Evolutionary conservation across 2,888 invertebrate species (phyloP), one percentile per base, ranked within the genome.

Genomic region (Napeogenes inachia): DNA sequence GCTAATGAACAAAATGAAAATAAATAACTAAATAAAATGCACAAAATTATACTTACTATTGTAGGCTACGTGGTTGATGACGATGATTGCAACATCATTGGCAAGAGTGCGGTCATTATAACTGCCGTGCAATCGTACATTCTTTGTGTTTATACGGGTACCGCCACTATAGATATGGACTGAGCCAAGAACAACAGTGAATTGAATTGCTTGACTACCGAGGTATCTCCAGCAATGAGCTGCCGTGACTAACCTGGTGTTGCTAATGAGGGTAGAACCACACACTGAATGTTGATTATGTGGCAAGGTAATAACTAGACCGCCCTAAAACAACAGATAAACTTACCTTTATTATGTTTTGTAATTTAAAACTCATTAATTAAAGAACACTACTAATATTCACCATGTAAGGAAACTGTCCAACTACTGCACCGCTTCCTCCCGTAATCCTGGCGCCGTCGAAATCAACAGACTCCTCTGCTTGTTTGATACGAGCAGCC

Each of bases 181-280:
- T 5, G 86, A 80, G 6, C 86, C 87, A 10, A 87, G 70, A 4
- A 87, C 87, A 3, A 79, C 82, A 2, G 83, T 82, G 66, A 86
- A 78, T 32, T 77, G 74, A 73, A 75, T 76, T 5, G 84, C 87
- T 69, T 80, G 79, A 66, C 74, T 73, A 59, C 75, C 69, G 54
- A 85, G 85, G 60, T 86, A 85, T 60, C 70, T 75, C 85, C 85
- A 87, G 70, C 87, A 87, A 68, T 87, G 87, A 10, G 87, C 87
- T 2, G 87, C 87, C 6, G 87, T 87, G 8, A 87, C 65, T 3
- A 87, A 74, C 67, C 80, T 81, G 10, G 71, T 73, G 13, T 72
- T 59, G 2, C 82, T 74, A 4, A 87, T 64, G 4, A 87, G 71
- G 1, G 87, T 81, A 45, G 85, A 86, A 5, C 87, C 87, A 59